Base-by-base conservation (phyloP, 2,888 invertebrate species). In the Macaria notata region DNA sequence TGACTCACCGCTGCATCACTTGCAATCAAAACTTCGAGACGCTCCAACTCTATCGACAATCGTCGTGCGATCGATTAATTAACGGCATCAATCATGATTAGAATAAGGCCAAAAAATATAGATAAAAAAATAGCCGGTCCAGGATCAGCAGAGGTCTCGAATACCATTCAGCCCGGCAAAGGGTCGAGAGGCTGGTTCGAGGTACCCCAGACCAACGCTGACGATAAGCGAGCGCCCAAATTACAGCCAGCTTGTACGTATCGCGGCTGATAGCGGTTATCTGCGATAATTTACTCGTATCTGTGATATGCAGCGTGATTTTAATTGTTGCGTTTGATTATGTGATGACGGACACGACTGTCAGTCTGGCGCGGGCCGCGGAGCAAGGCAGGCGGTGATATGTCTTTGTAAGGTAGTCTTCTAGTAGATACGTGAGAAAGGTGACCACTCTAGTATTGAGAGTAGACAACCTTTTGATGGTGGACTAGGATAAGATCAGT, bases 61-160 rank as follows among this genome's bases (percentile, higher is more conserved):
- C 69, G 62, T 47, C 36, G 54, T 65, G 57, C 62, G 45, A 81
- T 82, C 78, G 80, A 83, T 79, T 86, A 89, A 89, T 86, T 84
- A 80, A 65, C 38, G 52, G 59, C 76, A 88, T 91, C 86, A 78
- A 88, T 89, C 84, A 85, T 80, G 89, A 90, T 88, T 81, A 79
- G 39, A 9, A 9, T n/a, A 66, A 74, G 79, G 80, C 81, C 81
- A 77, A 79, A 79, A 76, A 72, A 72, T 68, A 62, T 78, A 91
- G 92, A 92, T 92, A 92, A 92, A 92, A 92, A 88, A 75, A 61
- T 56, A 71, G 52, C 48, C 46, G 46, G 61, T 72, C 77, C 85
- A 88, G 88, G 90, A 91, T 92, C 92, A 92, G 92, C 91, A 92
- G 91, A 89, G 89, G 92, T 92, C 92, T 92, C 92, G 92, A 92